Conservation (phyloP, 2,113 vertebrate species). For the Actenoides lindsayi region DNA sequence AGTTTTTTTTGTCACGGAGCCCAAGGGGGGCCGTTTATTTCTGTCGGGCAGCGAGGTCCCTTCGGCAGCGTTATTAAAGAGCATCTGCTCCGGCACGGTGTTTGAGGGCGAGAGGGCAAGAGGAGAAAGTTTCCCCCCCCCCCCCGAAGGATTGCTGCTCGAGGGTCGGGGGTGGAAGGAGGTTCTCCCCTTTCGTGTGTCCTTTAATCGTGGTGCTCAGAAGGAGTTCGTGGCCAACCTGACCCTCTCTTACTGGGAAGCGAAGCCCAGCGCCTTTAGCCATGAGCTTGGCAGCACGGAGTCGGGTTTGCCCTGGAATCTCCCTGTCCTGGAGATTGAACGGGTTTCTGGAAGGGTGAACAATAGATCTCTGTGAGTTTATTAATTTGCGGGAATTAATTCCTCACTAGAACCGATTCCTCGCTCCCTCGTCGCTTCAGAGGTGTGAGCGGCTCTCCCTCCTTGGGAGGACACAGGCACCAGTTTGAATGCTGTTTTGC, state of each 20-base stretch:
- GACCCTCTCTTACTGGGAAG: background rate
- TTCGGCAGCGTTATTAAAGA: background rate
- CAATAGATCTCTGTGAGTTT: background rate
- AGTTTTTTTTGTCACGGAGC: background rate
- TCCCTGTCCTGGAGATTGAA: background rate
- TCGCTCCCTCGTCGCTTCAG: background rate
- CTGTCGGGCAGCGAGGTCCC: background rate
- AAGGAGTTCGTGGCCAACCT: background rate
- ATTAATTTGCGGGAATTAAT: background rate
- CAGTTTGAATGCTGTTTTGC: fast-evolving
- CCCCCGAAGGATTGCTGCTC: fast-evolving
- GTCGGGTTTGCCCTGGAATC: background rate
- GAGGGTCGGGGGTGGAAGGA: background rate
- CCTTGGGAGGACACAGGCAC: background rate
- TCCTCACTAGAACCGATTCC: background rate
- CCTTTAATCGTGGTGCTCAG: fast-evolving
- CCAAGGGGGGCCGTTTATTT: background rate
- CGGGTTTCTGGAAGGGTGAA: background rate
- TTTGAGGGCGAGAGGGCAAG: background rate
- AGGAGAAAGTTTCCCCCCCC: background rate
- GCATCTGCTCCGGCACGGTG: fast-evolving
- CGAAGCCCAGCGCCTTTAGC: background rate
- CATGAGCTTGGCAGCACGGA: background rate
- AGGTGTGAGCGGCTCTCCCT: background rate
- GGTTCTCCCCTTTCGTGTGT: background rate